A percentile compares a stretch with the other conserved stretches of the same genome.
These are phyloP conservation scores for Entomobrya multifasciata DNA, from an alignment of 2,888 invertebrate genomes.

Conservation along the genomic window DNA sequence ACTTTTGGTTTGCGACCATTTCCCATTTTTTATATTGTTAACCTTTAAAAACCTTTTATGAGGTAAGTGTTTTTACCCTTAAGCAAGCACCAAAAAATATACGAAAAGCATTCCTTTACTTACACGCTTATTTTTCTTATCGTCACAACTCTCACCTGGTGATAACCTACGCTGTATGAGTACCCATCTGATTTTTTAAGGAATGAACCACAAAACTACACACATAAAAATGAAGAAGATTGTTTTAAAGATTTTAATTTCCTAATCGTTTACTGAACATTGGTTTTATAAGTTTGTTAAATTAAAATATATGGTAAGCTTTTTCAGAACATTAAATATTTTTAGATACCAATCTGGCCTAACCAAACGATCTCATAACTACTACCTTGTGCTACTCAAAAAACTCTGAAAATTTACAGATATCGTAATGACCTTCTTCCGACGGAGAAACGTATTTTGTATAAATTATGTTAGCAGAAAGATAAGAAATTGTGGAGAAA, in stretches of 20 bases:
- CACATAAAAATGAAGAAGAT: slow-evolving; percentile 24
- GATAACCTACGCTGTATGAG: neutral
- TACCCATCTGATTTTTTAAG: neutral
- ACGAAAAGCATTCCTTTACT: neutral
- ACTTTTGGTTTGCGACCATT: slow-evolving; percentile 60
- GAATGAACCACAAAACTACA: neutral
- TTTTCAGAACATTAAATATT: slow-evolving; percentile 65
- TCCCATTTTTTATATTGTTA: slow-evolving; percentile 30
- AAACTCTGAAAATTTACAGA: slow-evolving; percentile 34
- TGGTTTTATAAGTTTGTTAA: slow-evolving; percentile 12
- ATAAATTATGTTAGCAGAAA: slow-evolving; percentile 61
- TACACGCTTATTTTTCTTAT: slow-evolving; percentile 11
- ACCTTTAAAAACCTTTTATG: neutral
- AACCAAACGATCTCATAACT: slow-evolving; percentile 13
- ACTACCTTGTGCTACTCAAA: slow-evolving; percentile 3
- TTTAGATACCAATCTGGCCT: slow-evolving; percentile 49
- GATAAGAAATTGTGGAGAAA: slow-evolving; percentile 32
- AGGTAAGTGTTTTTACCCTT: too few species aligned
- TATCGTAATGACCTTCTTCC: slow-evolving; percentile 66
- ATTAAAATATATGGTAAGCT: slow-evolving; percentile 59
- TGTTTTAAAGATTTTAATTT: slow-evolving; percentile 54
- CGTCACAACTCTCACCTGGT: neutral
- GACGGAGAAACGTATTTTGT: slow-evolving; percentile 58
- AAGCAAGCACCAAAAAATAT: neutral
- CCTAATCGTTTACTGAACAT: slow-evolving; percentile 42